phyloP scores from a whole-genome alignment of 2,113 vertebrate species.

The Oryzias woworae region DNA sequence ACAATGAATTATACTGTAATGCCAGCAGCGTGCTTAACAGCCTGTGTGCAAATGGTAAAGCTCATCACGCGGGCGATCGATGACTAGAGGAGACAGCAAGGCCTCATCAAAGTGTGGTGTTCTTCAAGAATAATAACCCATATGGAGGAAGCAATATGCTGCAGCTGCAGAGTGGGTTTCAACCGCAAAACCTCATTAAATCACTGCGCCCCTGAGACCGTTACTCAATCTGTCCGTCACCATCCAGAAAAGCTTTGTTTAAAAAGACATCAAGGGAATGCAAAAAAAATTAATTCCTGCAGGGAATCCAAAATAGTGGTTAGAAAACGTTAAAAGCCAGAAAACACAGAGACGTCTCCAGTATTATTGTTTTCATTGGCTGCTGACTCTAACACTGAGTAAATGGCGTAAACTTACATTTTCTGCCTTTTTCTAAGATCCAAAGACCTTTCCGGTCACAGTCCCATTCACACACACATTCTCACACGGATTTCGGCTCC shows the following conservation, averaged over 20 bases:
- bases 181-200: conserved; percentile 35
- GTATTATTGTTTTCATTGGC: conserved; percentile 6
- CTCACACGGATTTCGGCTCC: no score
- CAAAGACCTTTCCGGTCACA: no score
- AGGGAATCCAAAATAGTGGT: not conserved
- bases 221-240: conserved; percentile 28
- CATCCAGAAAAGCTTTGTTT: not conserved
- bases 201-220: conserved; percentile 25
- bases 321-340: conserved; percentile 14
- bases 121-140: conserved; percentile 29
- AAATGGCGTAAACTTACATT: no score
- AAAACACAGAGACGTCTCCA: conserved; percentile 11
- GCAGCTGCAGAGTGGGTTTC: conserved; percentile 7
- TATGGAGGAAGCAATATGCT: conserved; percentile 17
- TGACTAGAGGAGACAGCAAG: conserved; percentile 22
- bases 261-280: not conserved
- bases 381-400: not conserved
- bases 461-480: no score
- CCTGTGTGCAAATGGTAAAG: conserved; percentile 27
- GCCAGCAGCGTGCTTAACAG: conserved; percentile 36
- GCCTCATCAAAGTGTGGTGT: conserved; percentile 40
- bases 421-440: no score
- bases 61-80: conserved; percentile 39
- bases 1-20: conserved; percentile 26
- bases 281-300: not conserved